These are phyloP conservation scores for Drosophila guanche DNA, from an alignment of 1,140 invertebrate species.

Conservation along the genomic window DNA sequence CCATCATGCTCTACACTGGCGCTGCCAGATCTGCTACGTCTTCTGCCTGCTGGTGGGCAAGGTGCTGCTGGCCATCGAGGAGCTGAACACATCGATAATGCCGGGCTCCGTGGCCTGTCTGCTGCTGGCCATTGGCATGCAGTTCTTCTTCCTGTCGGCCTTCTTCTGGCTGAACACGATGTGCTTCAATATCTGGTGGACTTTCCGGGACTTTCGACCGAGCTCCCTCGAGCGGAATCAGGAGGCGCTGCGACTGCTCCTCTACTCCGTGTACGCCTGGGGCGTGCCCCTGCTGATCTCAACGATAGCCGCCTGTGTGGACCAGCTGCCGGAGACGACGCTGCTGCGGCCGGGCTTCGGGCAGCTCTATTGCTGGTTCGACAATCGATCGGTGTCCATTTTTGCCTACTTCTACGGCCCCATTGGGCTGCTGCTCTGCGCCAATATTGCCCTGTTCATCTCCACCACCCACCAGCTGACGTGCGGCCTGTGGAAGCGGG, in stretches of 20 bases:
- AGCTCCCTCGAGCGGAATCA: slow-evolving; percentile 92
- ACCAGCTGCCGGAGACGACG: slow-evolving; percentile 84
- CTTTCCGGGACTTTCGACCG: slow-evolving; percentile 93
- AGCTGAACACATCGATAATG: slow-evolving; percentile 80
- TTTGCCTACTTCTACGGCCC: slow-evolving; percentile 93
- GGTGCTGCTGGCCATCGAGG: slow-evolving; percentile 88
- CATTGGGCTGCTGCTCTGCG: slow-evolving; percentile 89
- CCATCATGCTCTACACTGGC: slow-evolving; percentile 93
- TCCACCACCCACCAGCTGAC: slow-evolving; percentile 92
- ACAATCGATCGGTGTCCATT: slow-evolving; percentile 89
- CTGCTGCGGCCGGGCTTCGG: slow-evolving; percentile 89
- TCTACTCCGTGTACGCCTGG: slow-evolving; percentile 92
- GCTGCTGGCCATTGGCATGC: slow-evolving; percentile 91
- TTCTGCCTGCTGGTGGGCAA: slow-evolving; percentile 91
- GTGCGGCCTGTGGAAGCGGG: slow-evolving; percentile 93
- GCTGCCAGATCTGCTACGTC: slow-evolving; percentile 92
- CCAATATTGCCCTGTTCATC: slow-evolving; percentile 91
- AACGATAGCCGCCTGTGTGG: slow-evolving; percentile 88
- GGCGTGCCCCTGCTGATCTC: slow-evolving; percentile 90
- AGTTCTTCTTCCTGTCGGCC: slow-evolving; percentile 96
- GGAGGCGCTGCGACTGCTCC: slow-evolving; percentile 89
- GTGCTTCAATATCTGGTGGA: slow-evolving; percentile 98
- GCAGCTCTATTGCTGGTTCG: slow-evolving; percentile 91
- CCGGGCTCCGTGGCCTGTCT: slow-evolving; percentile 86
- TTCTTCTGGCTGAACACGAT: slow-evolving; percentile 99